These are phyloP conservation scores for Alaudala cheleensis DNA, from an alignment of 2,113 vertebrate species.

Conservation along the genomic window DNA sequence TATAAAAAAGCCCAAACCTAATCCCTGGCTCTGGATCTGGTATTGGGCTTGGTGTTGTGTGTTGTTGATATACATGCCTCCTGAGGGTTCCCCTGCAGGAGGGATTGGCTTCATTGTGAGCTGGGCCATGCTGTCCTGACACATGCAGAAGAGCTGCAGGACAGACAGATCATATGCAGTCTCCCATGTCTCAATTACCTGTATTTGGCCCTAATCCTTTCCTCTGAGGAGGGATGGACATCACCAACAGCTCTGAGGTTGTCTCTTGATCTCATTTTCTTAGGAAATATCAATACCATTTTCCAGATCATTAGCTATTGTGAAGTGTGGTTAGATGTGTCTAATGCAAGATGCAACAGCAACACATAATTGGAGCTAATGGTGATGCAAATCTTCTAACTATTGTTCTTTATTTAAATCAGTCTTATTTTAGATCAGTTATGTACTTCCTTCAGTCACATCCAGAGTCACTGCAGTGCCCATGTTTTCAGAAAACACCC, in stretches of 20 bases:
- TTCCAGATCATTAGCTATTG: neutral
- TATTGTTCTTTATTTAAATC: neutral
- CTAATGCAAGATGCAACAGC: neutral
- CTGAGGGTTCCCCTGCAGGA: neutral
- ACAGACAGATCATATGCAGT: neutral
- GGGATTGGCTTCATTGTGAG: neutral
- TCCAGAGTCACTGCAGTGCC: neutral
- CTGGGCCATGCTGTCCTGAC: neutral
- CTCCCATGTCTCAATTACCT: neutral
- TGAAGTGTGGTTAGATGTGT: neutral
- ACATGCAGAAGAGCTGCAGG: neutral
- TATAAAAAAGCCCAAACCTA: neutral
- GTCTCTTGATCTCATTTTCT: neutral
- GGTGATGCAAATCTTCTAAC: neutral
- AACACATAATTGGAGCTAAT: neutral
- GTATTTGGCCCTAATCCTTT: neutral
- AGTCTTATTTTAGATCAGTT: neutral
- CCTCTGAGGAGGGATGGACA: neutral
- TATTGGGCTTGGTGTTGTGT: neutral
- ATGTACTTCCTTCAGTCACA: neutral
- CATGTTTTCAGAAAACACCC: neutral
- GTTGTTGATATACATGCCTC: rapidly evolving
- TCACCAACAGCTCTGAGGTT: neutral
- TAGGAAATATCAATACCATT: neutral
- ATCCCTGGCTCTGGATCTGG: neutral